phyloP scores from a whole-genome alignment of 2,113 vertebrate species.

The Thamnaconus septentrionalis region DNA sequence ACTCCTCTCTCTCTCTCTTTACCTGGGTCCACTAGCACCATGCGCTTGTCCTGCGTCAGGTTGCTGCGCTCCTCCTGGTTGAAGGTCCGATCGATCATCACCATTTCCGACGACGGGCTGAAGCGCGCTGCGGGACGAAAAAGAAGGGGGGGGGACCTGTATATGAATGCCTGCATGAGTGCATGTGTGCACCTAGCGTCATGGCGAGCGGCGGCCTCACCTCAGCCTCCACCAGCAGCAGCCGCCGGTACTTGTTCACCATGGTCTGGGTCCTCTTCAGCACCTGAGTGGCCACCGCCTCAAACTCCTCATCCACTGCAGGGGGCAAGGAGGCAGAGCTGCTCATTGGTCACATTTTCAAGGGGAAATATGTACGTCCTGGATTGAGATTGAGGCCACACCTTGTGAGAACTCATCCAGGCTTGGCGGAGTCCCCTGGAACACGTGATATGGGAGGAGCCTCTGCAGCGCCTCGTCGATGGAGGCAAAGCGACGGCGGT shows the following conservation, averaged over 20 bases:
- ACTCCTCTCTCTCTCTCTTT: constrained; percentile 37
- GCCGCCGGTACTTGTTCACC: constrained; percentile 95
- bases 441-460: constrained; percentile 93
- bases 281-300: constrained; percentile 87
- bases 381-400: constrained; percentile 17
- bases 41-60: constrained; percentile 92
- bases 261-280: constrained; percentile 91
- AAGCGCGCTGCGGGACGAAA: constrained; percentile 77
- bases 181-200: background rate
- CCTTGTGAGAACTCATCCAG: constrained; percentile 85
- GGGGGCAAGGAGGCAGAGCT: background rate
- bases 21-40: constrained; percentile 93
- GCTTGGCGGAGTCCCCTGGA: constrained; percentile 86
- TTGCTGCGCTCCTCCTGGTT: constrained; percentile 94
- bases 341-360: background rate
- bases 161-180: background rate
- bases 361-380: too few relatives aligned
- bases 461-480: constrained; percentile 83
- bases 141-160: background rate
- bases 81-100: constrained; percentile 98
- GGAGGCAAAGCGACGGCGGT: constrained; percentile 83
- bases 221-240: constrained; percentile 96
- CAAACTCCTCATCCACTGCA: constrained; percentile 92
- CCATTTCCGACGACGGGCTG: constrained; percentile 95
- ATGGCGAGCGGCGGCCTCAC: constrained; percentile 65